Evolutionary conservation across 1,140 invertebrate genomes (phyloP), one percentile per base, ranked within the genome.

Genomic region (Littorina saxatilis): DNA sequence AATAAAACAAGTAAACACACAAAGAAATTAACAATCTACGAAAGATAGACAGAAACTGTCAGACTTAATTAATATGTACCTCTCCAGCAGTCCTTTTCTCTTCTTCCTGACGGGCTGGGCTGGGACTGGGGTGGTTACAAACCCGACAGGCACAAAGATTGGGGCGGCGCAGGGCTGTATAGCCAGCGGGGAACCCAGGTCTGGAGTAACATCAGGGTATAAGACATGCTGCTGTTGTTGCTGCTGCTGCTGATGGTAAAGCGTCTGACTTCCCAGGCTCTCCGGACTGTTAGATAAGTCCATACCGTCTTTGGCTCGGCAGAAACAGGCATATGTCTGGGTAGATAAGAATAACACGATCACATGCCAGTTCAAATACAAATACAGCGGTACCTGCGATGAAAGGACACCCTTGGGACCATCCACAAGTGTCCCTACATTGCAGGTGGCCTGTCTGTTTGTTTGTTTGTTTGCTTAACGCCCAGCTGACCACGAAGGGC

Each of bases 41-140:
- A n/a, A n/a, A n/a, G n/a, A n/a, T n/a, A n/a, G n/a, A n/a, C n/a
- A n/a, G n/a, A n/a, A n/a, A n/a, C n/a, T n/a, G n/a, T n/a, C n/a
- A n/a, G n/a, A n/a, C n/a, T n/a, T n/a, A 55, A 4, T 29, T 9
- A 23, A 35, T 11, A 83, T 63, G 27, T 73, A 92, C 88, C 93
- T 91, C 87, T 93, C 93, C 78, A 93, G 85, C 32, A 93, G 85
- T 35, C 92, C 92, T 84, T 92, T 96, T 0, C 93, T 88, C 85
- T 91, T 97, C 63, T 96, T 93, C 23, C 96, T 93, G 76, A 94
- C 92, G 27, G 94, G 94, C 63, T 88, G 89, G 37, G 88, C 85
- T 29, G 85, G 87, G 35, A 89, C 75, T 32, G 85, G 87, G 78
- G 88, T 82, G 83, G 86, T 79, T 32, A 87, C 79, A 83, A 80